Base-by-base conservation (phyloP, 2,113 vertebrate species). In the Todiramphus saurophagus region DNA sequence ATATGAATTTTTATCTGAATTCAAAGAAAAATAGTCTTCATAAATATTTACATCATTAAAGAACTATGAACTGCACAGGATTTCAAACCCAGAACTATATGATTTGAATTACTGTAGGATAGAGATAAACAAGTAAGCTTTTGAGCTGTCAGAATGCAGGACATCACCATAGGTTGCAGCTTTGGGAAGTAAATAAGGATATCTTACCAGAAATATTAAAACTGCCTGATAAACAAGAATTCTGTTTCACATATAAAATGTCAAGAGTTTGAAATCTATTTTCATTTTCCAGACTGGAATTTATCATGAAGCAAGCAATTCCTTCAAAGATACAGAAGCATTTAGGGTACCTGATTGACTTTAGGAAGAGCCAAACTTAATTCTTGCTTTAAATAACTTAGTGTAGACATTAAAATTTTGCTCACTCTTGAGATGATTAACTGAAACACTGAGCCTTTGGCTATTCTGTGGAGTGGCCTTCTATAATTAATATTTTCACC, bases 401-500 rank as follows among this genome's bases (percentile, higher is more conserved):
- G 21, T 63, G 4, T 44, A 85, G 55, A 74, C 11, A n/a, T 85
- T 80, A 59, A 44, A 41, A 72, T 76, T 94, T 87, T 72, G 3
- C 23, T 90, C 43, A 72, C 16, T 82, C 25, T 63, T 88, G 53
- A 73, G 59, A 80, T 67, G 55, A 77, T 88, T 76, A 80, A 66
- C 67, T 58, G 37, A 88, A 58, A 5, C 18, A 70, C 43, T 73
- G 73, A 80, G 35, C 27, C 55, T 2, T 1, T 88, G n/a, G 44
- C 30, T 90, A 20, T 73, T 73, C 16, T 63, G 10, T 77, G 24
- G 67, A 81, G 24, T 74, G 13, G 35, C 48, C 37, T 84, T 90
- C 81, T 64, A 24, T 68, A 92, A 83, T 83, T 74, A 93, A 44
- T 73, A 92, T 46, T 94, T 88, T 76, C 27, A 58, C 39, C 43